These are phyloP conservation scores for Aphaenogaster rudis DNA, from an alignment of 1,140 invertebrate genomes.

Conservation along the genomic window DNA sequence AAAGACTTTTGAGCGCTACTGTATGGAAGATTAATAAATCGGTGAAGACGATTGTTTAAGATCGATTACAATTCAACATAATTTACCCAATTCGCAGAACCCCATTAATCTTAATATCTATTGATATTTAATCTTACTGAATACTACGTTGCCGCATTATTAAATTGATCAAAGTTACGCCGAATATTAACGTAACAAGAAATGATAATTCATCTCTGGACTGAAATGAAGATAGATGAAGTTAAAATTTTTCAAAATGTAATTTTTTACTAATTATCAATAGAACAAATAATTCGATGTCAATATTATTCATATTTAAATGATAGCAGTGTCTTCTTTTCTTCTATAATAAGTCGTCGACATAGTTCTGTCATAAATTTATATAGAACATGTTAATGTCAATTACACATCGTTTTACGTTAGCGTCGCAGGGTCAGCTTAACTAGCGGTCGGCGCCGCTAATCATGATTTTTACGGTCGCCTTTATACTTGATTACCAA, in stretches of 20 bases:
- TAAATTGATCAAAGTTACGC: background rate
- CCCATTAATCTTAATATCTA: background rate
- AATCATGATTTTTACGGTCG: constrained; percentile 28
- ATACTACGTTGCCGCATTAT: background rate
- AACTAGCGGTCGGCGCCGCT: background rate
- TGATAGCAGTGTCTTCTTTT: background rate
- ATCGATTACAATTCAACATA: background rate
- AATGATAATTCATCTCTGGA: background rate
- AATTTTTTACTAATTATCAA: background rate
- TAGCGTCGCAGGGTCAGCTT: background rate
- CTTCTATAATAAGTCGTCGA: background rate
- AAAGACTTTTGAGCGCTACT: too few relatives aligned
- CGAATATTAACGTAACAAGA: background rate
- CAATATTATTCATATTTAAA: constrained; percentile 8
- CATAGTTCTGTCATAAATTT: background rate
- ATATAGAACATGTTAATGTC: constrained; percentile 15
- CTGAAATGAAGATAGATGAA: background rate
- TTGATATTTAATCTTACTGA: background rate
- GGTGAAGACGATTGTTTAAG: background rate
- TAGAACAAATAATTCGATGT: background rate
- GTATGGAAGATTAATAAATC: background rate
- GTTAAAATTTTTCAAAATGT: background rate
- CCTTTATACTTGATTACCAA: constrained; percentile 29
- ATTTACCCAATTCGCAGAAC: background rate
- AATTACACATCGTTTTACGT: background rate